Conservation (phyloP, 2,888 invertebrate genomes). For the Drosophila quinaria region DNA sequence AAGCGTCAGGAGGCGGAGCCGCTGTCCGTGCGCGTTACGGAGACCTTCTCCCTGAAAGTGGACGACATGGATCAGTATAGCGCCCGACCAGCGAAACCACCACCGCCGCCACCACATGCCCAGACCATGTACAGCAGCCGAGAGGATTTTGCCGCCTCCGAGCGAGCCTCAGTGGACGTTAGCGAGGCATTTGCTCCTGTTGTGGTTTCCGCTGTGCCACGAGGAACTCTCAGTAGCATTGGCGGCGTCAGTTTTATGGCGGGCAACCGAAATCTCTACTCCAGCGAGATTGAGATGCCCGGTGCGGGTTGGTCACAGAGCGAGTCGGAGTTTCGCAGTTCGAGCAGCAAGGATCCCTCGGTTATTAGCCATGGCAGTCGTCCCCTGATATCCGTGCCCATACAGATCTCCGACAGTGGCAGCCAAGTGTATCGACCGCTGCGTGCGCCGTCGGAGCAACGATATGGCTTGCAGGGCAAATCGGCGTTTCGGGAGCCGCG, state of each 20-base stretch:
- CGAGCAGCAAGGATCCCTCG: constrained; percentile 66
- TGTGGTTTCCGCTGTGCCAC: constrained; percentile 65
- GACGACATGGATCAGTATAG: constrained; percentile 85
- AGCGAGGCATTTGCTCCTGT: constrained; percentile 82
- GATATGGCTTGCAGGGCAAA: constrained; percentile 69
- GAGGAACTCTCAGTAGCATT: constrained; percentile 57
- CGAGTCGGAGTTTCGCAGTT: constrained; percentile 59
- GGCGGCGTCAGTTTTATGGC: constrained; percentile 72
- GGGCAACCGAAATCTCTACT: constrained; percentile 77
- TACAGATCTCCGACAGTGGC: constrained; percentile 68
- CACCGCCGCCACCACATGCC: constrained; percentile 60
- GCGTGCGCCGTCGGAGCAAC: constrained; percentile 82
- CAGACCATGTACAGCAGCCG: constrained; percentile 79
- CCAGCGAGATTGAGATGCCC: constrained; percentile 77
- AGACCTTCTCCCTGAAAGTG: constrained; percentile 85
- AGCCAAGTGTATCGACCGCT: constrained; percentile 52
- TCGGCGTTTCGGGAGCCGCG: constrained; percentile 80
- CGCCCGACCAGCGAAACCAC: constrained; percentile 67
- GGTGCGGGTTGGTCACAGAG: constrained; percentile 48
- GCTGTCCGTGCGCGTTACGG: constrained; percentile 81
- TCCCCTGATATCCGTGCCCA: constrained; percentile 77
- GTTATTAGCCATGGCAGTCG: constrained; percentile 61
- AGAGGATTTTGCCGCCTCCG: constrained; percentile 77
- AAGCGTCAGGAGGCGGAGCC: constrained; percentile 78
- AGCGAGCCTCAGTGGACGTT: constrained; percentile 65